Percentiles rank a stretch among this genome's conserved stretches.
phyloP scores from a whole-genome alignment of 2,888 invertebrate genomes.

The Patella depressa region DNA sequence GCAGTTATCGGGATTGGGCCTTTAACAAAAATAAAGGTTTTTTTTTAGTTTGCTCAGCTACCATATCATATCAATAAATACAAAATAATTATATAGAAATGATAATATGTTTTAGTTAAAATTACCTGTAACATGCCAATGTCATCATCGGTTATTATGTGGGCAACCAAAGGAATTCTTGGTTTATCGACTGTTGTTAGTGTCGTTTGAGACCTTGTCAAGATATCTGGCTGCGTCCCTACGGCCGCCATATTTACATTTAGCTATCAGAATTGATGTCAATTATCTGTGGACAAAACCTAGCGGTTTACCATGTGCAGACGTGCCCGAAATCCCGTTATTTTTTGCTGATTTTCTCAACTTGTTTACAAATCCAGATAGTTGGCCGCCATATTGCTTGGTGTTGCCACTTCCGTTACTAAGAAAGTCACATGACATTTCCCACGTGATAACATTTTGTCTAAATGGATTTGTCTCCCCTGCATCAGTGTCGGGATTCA shows the following conservation, averaged over 20 bases:
- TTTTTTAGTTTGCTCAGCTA: too few relatives aligned
- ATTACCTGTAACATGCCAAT: slow-evolving; percentile 63
- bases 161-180: slow-evolving; percentile 63
- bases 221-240: not conserved
- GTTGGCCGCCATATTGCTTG: not conserved
- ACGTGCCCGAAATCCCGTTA: not conserved
- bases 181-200: slow-evolving; percentile 29
- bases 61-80: too few relatives aligned
- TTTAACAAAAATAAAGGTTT: too few relatives aligned
- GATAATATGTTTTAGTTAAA: not conserved
- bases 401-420: slow-evolving; percentile 8
- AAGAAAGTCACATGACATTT: slow-evolving; percentile 3
- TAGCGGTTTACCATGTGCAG: not conserved
- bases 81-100: not conserved
- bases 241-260: not conserved
- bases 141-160: slow-evolving; percentile 69
- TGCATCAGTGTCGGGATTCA: too few relatives aligned
- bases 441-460: not conserved
- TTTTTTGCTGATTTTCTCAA: not conserved
- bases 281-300: too few relatives aligned
- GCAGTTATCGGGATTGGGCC: too few relatives aligned
- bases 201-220: not conserved
- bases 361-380: not conserved
- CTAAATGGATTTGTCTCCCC: too few relatives aligned
- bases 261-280: not conserved